A percentile compares a stretch with the other conserved stretches of the same genome.
Conservation (phyloP, 2,797 vertebrate genomes). For the Pangasius larnaudii region DNA sequence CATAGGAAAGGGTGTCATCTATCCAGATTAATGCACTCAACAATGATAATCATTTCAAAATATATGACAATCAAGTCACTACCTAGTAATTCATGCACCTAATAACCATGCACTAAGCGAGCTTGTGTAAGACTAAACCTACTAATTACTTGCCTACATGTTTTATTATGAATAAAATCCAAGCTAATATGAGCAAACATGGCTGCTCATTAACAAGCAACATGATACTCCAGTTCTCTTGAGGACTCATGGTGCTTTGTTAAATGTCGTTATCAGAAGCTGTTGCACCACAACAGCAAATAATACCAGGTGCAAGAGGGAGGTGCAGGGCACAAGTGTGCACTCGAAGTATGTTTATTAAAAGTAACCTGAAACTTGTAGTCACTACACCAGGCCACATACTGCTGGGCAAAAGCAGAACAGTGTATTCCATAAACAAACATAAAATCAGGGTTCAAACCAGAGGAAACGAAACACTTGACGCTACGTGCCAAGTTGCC, state of each 20-base stretch:
- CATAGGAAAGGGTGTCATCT: not conserved
- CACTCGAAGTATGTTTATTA: not conserved
- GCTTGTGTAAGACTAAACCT: not conserved
- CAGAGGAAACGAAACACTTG: not conserved
- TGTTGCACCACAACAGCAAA: not conserved
- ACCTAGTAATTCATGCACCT: slow-evolving; percentile 18
- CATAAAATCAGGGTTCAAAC: not conserved
- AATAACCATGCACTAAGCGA: not conserved
- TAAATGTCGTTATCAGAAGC: not conserved
- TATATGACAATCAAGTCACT: slow-evolving; percentile 5
- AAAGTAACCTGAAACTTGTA: not conserved
- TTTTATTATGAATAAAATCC: slow-evolving; percentile 29
- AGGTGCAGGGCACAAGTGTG: not conserved
- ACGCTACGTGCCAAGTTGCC: not conserved
- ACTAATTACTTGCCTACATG: not conserved
- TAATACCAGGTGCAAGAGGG: not conserved
- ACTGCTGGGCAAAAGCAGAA: not conserved
- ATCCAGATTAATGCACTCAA: not conserved
- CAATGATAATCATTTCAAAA: slow-evolving; percentile 14
- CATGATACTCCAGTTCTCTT: slow-evolving; percentile 4
- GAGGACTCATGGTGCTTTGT: not conserved
- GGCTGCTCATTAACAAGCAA: slow-evolving; percentile 34
- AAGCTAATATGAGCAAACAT: slow-evolving; percentile 22
- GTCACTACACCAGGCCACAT: too few relatives aligned
- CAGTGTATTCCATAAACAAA: not conserved